Evolutionary conservation across 2,797 vertebrate genomes (phyloP), one percentile per base, ranked within the genome.

Genomic region (Parauchenoglanis punctatus): DNA sequence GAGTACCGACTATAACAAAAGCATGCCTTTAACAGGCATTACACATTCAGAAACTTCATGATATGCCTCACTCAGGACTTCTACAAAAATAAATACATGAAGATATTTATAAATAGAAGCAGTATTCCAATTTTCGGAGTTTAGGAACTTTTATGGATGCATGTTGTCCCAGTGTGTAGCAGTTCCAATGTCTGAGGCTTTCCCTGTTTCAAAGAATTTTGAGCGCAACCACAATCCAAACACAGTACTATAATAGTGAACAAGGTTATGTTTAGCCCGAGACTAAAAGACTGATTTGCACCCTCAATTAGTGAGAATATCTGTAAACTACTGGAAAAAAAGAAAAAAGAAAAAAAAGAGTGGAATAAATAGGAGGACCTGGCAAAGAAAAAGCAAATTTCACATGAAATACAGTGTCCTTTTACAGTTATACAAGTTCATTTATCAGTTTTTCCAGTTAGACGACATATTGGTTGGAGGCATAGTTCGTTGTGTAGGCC

Each of bases 401-500:
- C 80, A 35, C 49, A 73, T 68, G 83, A 87, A 92, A 93, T 83
- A 91, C 91, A 89, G 85, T 91, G 84, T 86, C 83, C 44, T 13
- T 70, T 18, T 31, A 68, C 78, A 84, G 90, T 91, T 89, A 31
- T 49, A n/a, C 91, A 23, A 87, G 88, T 82, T 85, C 85, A 0
- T 56, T 85, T 1, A 89, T 65, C 54, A 82, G 89, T 84, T 87
- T 82, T n/a, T n/a, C 77, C 77, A 31, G 93, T 96, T 76, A 99
- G 87, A 99, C 96, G 65, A 99, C 98, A 11, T 98, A 99, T 65
- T 98, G 96, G 28, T 95, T 97, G 90, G 94, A 87, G 91, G 87
- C 93, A 91, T 97, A 94, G 77, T 96, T 88, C 25, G 94, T 72
- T 0, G 96, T 97, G 88, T 97, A 96, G 93, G 91, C 90, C 92